Percentiles rank a stretch among this genome's conserved stretches.
Evolutionary conservation across 2,888 invertebrate species (phyloP).

Genomic region (Cataglyphis albicans): DNA sequence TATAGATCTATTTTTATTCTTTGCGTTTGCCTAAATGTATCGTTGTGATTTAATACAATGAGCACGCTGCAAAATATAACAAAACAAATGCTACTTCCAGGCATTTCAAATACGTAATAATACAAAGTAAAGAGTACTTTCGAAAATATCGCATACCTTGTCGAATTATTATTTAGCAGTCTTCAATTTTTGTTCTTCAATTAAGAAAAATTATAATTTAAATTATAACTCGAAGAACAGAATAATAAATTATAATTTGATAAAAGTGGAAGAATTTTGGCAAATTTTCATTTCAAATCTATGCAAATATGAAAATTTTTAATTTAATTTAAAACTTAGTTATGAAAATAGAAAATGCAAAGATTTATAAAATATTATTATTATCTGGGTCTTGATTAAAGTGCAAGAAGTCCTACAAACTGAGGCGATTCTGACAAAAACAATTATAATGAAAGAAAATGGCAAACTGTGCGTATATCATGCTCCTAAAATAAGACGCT

Average conservation of each 20-base stretch:
- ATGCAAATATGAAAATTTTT: neutral
- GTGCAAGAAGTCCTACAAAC: neutral
- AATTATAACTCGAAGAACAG: too few relatives aligned
- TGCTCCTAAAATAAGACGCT: constrained; percentile 48
- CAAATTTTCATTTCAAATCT: neutral
- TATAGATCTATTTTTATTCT: neutral
- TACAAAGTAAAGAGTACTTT: neutral
- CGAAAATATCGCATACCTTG: neutral
- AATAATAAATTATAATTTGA: too few relatives aligned
- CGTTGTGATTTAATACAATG: neutral
- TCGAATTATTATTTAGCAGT: neutral
- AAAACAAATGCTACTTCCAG: constrained; percentile 15
- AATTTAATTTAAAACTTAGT: neutral
- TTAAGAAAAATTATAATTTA: neutral
- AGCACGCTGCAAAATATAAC: neutral
- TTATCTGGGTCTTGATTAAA: neutral
- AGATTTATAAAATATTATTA: neutral
- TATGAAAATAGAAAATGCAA: neutral
- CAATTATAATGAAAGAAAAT: neutral
- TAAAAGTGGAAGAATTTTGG: neutral
- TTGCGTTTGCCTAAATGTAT: neutral
- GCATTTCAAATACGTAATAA: neutral
- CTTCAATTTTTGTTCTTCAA: neutral
- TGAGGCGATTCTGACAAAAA: neutral
- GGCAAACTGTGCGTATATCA: constrained; percentile 35